phyloP scores from a whole-genome alignment of 37 sponge, comb jelly and placozoan genomes.

The Agelas oroides region DNA sequence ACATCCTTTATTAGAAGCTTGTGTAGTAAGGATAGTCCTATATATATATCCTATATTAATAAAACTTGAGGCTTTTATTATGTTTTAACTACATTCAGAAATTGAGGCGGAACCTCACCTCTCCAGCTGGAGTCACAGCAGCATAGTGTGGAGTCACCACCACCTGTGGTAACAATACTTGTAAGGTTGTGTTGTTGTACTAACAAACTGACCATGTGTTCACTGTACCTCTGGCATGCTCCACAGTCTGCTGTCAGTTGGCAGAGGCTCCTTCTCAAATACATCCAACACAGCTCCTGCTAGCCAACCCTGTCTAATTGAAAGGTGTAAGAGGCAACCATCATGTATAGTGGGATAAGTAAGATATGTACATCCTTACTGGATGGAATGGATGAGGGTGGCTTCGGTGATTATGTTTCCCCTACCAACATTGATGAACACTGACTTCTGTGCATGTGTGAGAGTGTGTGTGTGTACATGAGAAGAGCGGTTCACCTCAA shows the following conservation, averaged over 20 bases:
- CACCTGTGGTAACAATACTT: conserved; percentile 16
- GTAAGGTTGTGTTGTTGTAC: neutral
- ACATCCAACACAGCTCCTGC: conserved; percentile 66
- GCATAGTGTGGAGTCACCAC: conserved; percentile 52
- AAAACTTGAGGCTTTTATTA: no score
- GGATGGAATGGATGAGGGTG: conserved; percentile 39
- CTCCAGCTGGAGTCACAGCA: neutral
- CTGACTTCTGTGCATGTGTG: conserved; percentile 30
- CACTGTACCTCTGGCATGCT: conserved; percentile 48
- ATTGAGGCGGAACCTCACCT: no score
- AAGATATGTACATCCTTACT: neutral
- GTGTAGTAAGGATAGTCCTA: no score
- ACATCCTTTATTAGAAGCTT: no score
- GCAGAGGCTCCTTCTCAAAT: conserved; percentile 61
- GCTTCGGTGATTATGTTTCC: conserved; percentile 48
- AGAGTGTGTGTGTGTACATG: no score
- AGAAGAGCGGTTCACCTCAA: no score
- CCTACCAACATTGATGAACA: conserved; percentile 69
- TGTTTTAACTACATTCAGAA: no score
- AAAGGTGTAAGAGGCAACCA: neutral
- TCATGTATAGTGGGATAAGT: neutral
- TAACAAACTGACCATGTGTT: neutral
- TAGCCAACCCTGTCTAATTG: conserved; percentile 42
- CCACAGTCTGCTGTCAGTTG: conserved; percentile 53
- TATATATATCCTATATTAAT: no score